Percentiles rank a stretch among this genome's conserved stretches.
Evolutionary conservation across 2,888 invertebrate genomes (phyloP).

Genomic region (Thysanoteuthis rhombus): DNA sequence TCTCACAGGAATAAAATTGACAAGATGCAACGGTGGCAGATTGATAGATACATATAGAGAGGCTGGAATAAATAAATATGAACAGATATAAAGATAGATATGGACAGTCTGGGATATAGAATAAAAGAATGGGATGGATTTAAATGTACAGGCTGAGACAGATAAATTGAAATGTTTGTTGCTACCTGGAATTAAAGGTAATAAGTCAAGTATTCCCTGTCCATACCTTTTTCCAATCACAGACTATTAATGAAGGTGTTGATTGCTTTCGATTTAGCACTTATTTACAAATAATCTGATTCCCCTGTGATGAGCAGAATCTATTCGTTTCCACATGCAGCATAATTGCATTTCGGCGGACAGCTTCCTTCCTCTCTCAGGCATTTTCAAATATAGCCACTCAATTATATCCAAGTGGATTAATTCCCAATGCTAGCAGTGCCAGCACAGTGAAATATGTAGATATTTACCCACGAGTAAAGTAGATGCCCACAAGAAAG

Average conservation of each 20-base stretch:
- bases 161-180: not conserved
- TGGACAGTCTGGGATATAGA: no score
- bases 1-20: no score
- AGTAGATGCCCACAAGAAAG: not conserved
- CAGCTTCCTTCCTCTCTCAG: not conserved
- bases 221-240: not conserved
- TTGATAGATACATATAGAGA: no score
- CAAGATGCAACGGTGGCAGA: no score
- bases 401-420: not conserved
- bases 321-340: not conserved
- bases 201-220: not conserved
- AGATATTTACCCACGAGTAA: not conserved
- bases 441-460: not conserved
- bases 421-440: not conserved
- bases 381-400: not conserved
- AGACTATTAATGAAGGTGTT: not conserved
- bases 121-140: no score
- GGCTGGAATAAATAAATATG: no score
- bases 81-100: not conserved
- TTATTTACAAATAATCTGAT: not conserved
- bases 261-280: not conserved
- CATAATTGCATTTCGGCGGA: not conserved
- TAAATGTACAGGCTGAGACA: no score
- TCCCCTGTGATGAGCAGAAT: not conserved
- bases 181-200: not conserved